Evolutionary conservation across 1,140 invertebrate genomes (phyloP), one percentile per base, ranked within the genome.

Genomic region (Cherax destructor): DNA sequence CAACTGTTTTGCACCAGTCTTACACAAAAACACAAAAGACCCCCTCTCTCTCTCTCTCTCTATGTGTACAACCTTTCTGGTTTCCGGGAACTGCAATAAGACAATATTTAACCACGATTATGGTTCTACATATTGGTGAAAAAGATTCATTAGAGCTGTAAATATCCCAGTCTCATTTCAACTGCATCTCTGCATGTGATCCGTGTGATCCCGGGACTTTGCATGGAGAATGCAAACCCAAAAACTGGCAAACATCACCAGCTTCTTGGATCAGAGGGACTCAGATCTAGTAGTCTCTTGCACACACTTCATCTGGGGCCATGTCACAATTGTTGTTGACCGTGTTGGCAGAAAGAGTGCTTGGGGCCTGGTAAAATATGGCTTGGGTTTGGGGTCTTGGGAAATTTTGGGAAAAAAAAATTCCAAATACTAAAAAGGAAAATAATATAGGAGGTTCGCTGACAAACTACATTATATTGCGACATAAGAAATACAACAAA

Each of bases 291-390:
- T 41, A 78, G 74, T 79, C 77, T 85, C 61, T 88, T n/a, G 61
- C 41, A 83, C 83, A 87, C 85, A 91, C 83, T 59, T 91, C 84
- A 80, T 91, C 89, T 84, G 89, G 89, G 83, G 89, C 89, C 89
- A 91, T 91, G 76, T 91, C 89, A 91, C 83, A 85, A 91, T 91
- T 91, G 89, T 91, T 91, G 89, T 91, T 91, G 83, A 91, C 89
- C 77, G 83, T 91, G 78, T 85, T 86, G 83, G 89, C 89, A 72
- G 89, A 61, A 49, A 72, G 76, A 84, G 80, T 61, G 76, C 77
- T 81, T 86, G 89, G 83, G 83, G 89, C 89, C 89, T 91, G 89
- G 83, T 59, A 80, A 80, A 91, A 91, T 86, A 90, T 59, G 88
- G 76, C 56, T 91, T 41, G 41, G 69, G 83, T 91, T 91, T 86